phyloP scores from a whole-genome alignment of 2,888 invertebrate genomes.

The Mimas tiliae region DNA sequence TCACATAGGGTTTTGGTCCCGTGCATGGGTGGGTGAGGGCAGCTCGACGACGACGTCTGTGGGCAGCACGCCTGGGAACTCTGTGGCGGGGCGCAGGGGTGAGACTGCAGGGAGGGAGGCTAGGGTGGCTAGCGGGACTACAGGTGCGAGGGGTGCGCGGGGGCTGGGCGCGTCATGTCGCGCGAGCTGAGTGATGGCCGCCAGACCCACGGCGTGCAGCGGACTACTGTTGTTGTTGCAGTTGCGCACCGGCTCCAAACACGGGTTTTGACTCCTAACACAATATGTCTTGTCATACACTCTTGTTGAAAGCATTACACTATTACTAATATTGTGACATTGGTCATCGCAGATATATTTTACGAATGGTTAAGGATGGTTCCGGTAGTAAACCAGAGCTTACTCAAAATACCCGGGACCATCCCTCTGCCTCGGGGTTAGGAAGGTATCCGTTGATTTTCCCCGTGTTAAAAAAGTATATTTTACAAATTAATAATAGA shows the following conservation, averaged over 20 bases:
- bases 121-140: slow-evolving; percentile 53
- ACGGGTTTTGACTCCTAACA: slow-evolving; percentile 63
- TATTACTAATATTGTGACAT: too few relatives aligned
- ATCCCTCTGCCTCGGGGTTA: too few relatives aligned
- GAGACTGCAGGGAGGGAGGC: slow-evolving; percentile 38
- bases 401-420: too few relatives aligned
- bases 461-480: too few relatives aligned
- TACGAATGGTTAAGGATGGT: too few relatives aligned
- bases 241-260: slow-evolving; percentile 77
- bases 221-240: slow-evolving; percentile 85
- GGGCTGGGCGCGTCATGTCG: slow-evolving; percentile 78
- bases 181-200: slow-evolving; percentile 91
- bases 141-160: slow-evolving; percentile 74
- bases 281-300: not conserved
- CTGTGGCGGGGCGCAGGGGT: slow-evolving; percentile 49
- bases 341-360: too few relatives aligned
- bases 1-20: slow-evolving; percentile 56
- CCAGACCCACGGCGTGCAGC: slow-evolving; percentile 89
- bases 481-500: too few relatives aligned
- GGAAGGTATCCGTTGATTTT: too few relatives aligned
- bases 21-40: slow-evolving; percentile 69
- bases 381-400: too few relatives aligned
- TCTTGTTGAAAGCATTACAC: too few relatives aligned
- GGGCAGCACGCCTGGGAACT: slow-evolving; percentile 80
- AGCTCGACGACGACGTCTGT: slow-evolving; percentile 79